These are phyloP conservation scores for Xanthia togata DNA, from an alignment of 2,888 invertebrate species.

Conservation along the genomic window DNA sequence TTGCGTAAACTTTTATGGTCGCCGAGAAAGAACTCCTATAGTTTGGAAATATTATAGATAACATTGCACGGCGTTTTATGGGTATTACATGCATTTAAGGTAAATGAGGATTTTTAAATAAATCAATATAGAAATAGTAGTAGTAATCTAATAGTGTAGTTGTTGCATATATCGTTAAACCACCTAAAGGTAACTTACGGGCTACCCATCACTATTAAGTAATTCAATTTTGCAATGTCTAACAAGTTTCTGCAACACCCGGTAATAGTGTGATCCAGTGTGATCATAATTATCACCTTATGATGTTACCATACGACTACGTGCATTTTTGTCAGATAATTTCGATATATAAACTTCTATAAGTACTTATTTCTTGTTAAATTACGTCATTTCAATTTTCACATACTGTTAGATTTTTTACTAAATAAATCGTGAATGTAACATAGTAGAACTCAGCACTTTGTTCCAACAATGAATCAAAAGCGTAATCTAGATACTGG, in stretches of 20 bases:
- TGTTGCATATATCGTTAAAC: constrained; percentile 49
- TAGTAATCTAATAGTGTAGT: not conserved
- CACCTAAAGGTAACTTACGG: constrained; percentile 39
- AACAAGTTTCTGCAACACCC: constrained; percentile 55
- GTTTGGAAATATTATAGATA: not conserved
- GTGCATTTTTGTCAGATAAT: not conserved
- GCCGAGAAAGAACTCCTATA: not conserved
- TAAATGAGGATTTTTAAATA: not conserved
- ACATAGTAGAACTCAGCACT: constrained; percentile 72
- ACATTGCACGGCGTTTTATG: not conserved
- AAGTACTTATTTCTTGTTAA: not conserved
- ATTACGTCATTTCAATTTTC: constrained; percentile 20
- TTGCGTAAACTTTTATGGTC: constrained; percentile 16
- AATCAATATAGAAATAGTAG: not conserved
- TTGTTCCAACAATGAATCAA: constrained; percentile 85
- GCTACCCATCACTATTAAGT: constrained; percentile 63
- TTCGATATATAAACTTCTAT: not conserved
- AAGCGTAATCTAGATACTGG: constrained; percentile 83
- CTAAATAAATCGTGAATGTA: constrained; percentile 65
- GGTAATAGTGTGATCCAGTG: constrained; percentile 28
- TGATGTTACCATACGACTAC: constrained; percentile 6
- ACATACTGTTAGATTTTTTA: constrained; percentile 17
- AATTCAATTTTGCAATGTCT: constrained; percentile 51
- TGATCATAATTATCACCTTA: constrained; percentile 28
- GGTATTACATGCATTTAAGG: not conserved